Evolutionary conservation across 1,140 invertebrate genomes (phyloP).

Genomic region (Pseudomyrmex pallidus): DNA sequence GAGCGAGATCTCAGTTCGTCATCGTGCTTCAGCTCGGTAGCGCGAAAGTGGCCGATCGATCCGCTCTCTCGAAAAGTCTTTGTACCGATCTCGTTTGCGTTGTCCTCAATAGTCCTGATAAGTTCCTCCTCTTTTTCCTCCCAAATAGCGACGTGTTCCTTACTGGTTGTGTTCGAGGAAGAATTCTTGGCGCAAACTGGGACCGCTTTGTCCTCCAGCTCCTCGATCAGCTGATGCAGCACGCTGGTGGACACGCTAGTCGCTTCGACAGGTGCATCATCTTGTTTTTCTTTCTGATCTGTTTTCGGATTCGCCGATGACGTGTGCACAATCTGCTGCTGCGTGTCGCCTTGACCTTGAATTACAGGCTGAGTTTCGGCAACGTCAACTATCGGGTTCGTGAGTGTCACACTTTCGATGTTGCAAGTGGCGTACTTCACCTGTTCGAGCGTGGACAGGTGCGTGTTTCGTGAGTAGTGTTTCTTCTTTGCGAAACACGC

Average conservation of each 20-base stretch:
- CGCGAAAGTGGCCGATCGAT: not conserved
- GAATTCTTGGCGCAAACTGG: not conserved
- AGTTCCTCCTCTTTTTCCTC: conserved; percentile 74
- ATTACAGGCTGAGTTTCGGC: conserved; percentile 19
- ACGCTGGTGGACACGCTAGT: conserved; percentile 39
- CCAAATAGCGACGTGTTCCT: conserved; percentile 65
- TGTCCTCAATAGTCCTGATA: conserved; percentile 68
- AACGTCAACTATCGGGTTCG: not conserved
- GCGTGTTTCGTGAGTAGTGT: conserved; percentile 43
- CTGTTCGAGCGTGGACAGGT: conserved; percentile 40
- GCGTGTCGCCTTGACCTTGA: conserved; percentile 70
- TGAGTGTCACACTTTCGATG: conserved; percentile 12
- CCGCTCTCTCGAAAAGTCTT: not conserved
- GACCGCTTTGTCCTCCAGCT: conserved; percentile 59
- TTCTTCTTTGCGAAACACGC: not conserved
- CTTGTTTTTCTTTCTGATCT: conserved; percentile 23
- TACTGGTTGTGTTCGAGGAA: not conserved
- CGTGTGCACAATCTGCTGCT: conserved; percentile 33
- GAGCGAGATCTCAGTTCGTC: conserved; percentile 33
- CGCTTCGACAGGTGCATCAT: conserved; percentile 20
- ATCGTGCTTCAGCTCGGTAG: not conserved
- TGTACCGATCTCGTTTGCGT: not conserved
- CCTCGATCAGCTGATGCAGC: conserved; percentile 71
- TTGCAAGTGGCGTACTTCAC: conserved; percentile 46
- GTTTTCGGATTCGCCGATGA: not conserved